A percentile compares a stretch with the other conserved stretches of the same genome.
phyloP scores from a whole-genome alignment of 2,888 invertebrate species.

The Dromius quadrimaculatus region DNA sequence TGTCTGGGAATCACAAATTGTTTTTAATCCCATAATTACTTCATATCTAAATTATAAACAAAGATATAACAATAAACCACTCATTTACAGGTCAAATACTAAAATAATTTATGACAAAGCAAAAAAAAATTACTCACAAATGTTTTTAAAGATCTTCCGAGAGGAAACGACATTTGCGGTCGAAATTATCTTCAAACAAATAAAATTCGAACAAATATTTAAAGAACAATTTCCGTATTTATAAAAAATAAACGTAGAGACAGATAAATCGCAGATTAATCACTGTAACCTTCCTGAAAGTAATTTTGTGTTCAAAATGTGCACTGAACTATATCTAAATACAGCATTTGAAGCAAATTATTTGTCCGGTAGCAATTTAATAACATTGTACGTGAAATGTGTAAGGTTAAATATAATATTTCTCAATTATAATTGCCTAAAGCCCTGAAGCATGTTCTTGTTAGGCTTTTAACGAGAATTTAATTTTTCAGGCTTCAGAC shows the following conservation, averaged over 20 bases:
- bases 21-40: no score
- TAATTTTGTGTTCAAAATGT: neutral
- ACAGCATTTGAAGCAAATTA: constrained; percentile 37
- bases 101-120: constrained; percentile 22
- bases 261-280: constrained; percentile 7
- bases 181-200: constrained; percentile 33
- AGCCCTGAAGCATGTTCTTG: no score
- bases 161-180: constrained; percentile 31
- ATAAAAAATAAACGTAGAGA: constrained; percentile 6
- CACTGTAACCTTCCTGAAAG: neutral
- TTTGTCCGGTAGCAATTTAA: no score
- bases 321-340: constrained; percentile 31
- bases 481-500: no score
- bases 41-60: constrained; percentile 19
- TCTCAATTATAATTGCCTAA: no score
- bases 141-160: neutral
- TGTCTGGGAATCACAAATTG: no score
- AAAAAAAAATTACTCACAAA: constrained; percentile 4
- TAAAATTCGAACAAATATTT: constrained; percentile 25
- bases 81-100: constrained; percentile 5
- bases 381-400: no score
- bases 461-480: no score
- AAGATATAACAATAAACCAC: neutral
- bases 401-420: no score
- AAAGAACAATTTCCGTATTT: constrained; percentile 16